phyloP scores from a whole-genome alignment of 92 coral and sea anemone species.

The Diadumene lineata region DNA sequence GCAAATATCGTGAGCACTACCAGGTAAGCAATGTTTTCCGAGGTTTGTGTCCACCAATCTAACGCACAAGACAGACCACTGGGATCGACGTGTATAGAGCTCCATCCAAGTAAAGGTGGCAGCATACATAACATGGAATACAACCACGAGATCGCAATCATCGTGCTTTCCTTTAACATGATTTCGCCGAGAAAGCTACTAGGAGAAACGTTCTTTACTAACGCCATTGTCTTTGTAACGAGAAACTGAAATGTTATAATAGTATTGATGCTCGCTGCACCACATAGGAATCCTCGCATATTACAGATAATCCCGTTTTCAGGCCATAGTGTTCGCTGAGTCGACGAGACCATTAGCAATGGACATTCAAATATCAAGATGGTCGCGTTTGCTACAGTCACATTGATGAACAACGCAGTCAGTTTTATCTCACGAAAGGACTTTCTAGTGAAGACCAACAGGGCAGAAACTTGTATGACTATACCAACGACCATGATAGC shows the following conservation, averaged over 20 bases:
- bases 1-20: background rate
- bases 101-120: background rate
- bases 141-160: background rate
- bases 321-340: background rate
- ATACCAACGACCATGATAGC: background rate
- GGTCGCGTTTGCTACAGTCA: background rate
- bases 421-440: background rate
- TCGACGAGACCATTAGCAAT: background rate
- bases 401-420: background rate
- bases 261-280: slow-evolving; percentile 1
- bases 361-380: background rate
- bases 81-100: background rate
- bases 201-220: background rate
- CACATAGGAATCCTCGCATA: background rate
- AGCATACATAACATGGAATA: background rate
- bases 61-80: background rate
- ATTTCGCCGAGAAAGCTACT: background rate
- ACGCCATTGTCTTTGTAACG: background rate
- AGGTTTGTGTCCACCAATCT: background rate
- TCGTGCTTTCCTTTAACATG: background rate
- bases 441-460: background rate
- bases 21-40: background rate
- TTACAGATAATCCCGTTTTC: background rate
- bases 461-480: background rate
- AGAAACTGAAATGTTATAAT: background rate